Evolutionary conservation across 2,888 invertebrate genomes (phyloP).

Genomic region (Microplitis deprimator): DNA sequence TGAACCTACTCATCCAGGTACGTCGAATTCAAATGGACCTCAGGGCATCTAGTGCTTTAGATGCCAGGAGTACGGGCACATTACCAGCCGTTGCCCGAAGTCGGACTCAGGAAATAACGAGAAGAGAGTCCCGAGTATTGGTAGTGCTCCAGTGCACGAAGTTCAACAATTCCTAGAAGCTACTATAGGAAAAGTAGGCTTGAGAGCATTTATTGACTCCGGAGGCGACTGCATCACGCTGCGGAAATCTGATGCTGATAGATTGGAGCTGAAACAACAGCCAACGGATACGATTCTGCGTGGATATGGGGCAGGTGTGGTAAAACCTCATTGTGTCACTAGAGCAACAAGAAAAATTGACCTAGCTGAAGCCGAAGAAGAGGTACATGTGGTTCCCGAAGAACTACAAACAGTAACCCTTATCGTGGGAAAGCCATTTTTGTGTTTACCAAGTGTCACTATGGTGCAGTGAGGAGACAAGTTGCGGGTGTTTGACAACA

Average conservation of each 20-base stretch:
- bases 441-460: conserved; percentile 34
- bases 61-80: conserved; percentile 27
- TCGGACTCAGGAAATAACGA: not conserved
- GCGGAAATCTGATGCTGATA: conserved; percentile 31
- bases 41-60: not conserved
- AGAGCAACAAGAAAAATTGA: conserved; percentile 30
- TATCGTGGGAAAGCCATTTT: conserved; percentile 38
- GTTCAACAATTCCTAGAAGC: conserved; percentile 24
- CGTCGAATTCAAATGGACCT: too few relatives aligned
- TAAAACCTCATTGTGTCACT: conserved; percentile 21
- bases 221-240: conserved; percentile 40
- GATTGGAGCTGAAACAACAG: conserved; percentile 22
- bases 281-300: conserved; percentile 28
- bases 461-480: conserved; percentile 29
- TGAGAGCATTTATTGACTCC: conserved; percentile 29
- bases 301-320: conserved; percentile 28
- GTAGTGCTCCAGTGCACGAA: conserved; percentile 2
- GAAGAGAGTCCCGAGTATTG: conserved; percentile 35
- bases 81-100: conserved; percentile 26
- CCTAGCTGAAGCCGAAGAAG: conserved; percentile 31
- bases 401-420: conserved; percentile 33
- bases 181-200: conserved; percentile 5
- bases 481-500: conserved; percentile 35
- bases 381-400: conserved; percentile 33
- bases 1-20: too few relatives aligned